A percentile compares a stretch with the other conserved stretches of the same genome.
phyloP scores from a whole-genome alignment of 2,888 invertebrate species.

The Rotaria macrura region DNA sequence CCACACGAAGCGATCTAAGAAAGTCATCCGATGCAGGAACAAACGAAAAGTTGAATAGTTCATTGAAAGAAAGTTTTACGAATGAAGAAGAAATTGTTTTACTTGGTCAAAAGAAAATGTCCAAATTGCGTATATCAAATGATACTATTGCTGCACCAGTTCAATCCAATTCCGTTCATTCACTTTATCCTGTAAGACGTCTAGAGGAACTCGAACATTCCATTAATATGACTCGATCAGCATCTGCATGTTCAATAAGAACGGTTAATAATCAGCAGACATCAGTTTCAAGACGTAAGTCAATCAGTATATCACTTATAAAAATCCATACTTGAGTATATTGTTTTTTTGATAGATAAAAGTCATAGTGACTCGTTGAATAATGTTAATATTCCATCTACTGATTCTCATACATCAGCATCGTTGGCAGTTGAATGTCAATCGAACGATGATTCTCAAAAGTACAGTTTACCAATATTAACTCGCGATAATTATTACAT shows the following conservation, averaged over 20 bases:
- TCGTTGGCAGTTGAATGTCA: not conserved
- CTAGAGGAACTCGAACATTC: not conserved
- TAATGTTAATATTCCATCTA: not conserved
- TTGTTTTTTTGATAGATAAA: too few species aligned
- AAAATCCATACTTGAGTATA: too few species aligned
- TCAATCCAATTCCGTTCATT: not conserved
- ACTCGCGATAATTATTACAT: slow-evolving; percentile 26
- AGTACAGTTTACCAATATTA: not conserved
- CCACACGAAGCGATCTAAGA: not conserved
- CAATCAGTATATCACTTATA: too few species aligned
- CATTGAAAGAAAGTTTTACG: not conserved
- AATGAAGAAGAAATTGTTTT: slow-evolving; percentile 4
- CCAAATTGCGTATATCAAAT: not conserved
- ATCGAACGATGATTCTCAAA: not conserved
- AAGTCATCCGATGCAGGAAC: not conserved
- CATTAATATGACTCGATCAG: not conserved
- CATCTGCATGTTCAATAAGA: not conserved
- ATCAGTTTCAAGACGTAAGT: too few species aligned
- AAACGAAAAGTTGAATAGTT: not conserved
- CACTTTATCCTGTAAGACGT: not conserved
- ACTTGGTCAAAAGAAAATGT: not conserved
- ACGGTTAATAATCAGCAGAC: not conserved
- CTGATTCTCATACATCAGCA: not conserved
- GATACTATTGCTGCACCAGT: not conserved
- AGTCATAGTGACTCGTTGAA: too few species aligned